Conservation (phyloP, 2,888 invertebrate genomes). For the Athalia cordata region DNA sequence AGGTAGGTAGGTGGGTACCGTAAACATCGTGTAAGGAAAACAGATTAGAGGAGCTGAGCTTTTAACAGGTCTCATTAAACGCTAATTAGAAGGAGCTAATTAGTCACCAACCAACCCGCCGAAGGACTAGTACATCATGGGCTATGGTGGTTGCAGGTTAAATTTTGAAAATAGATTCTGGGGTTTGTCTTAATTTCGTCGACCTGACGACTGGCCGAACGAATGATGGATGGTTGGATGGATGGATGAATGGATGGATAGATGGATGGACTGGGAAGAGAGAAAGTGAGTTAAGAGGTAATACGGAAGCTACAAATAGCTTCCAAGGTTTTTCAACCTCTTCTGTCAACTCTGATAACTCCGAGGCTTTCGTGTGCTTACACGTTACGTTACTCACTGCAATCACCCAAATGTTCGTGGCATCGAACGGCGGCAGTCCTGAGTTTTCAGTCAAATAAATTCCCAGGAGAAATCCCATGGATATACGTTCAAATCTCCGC, state of each 20-base stretch:
- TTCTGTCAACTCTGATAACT: neutral
- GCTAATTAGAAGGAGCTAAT: conserved; percentile 59
- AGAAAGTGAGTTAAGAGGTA: neutral
- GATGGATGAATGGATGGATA: neutral
- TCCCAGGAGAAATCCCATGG: too few species aligned
- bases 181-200: conserved; percentile 18
- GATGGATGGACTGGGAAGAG: neutral
- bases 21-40: conserved; percentile 31
- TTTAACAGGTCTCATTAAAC: conserved; percentile 59
- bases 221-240: conserved; percentile 4
- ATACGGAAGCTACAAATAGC: neutral
- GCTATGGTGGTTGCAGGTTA: neutral
- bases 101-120: conserved; percentile 56
- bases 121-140: neutral
- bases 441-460: too few species aligned
- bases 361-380: neutral
- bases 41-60: conserved; percentile 50
- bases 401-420: neutral
- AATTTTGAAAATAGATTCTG: conserved; percentile 9
- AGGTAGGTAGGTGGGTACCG: too few species aligned
- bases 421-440: too few species aligned
- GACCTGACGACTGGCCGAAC: conserved; percentile 4
- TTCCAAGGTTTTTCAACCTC: neutral
- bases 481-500: too few species aligned
- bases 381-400: neutral